A percentile compares a stretch with the other conserved stretches of the same genome.
Evolutionary conservation across 2,113 vertebrate species (phyloP).

Genomic region (Podocnemis expansa): DNA sequence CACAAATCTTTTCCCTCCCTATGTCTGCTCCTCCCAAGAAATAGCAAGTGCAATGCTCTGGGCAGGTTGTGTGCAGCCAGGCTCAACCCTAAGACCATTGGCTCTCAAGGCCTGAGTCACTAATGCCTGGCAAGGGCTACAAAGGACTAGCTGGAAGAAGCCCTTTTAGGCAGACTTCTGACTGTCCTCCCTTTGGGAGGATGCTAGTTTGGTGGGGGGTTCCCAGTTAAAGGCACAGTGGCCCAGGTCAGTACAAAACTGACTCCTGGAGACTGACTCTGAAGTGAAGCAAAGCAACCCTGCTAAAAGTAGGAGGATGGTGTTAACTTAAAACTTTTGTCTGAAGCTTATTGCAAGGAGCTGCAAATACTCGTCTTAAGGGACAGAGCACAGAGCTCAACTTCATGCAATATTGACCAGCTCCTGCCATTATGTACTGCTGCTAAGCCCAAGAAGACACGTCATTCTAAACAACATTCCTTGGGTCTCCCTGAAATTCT

Average conservation of each 20-base stretch:
- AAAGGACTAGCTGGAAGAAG: not conserved
- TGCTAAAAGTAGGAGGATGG: not conserved
- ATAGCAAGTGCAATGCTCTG: not conserved
- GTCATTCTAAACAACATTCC: not conserved
- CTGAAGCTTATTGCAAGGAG: not conserved
- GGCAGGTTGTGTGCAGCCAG: not conserved
- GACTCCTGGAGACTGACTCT: not conserved
- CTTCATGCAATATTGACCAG: not conserved
- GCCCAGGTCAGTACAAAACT: not conserved
- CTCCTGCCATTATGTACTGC: not conserved
- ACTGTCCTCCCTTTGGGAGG: accelerated
- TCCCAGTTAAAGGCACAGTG: not conserved
- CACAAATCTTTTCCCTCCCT: not conserved
- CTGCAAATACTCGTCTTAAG: not conserved
- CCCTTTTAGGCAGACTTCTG: not conserved
- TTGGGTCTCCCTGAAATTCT: not conserved
- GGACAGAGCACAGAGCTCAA: not conserved
- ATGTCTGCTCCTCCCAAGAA: not conserved
- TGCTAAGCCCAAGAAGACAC: not conserved
- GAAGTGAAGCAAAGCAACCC: not conserved
- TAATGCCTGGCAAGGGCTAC: not conserved
- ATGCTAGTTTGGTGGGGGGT: not conserved
- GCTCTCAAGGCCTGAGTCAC: not conserved
- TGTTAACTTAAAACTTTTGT: not conserved
- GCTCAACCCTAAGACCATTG: not conserved